Evolutionary conservation across 2,888 invertebrate genomes (phyloP).

Genomic region (Drosophila nigricruria): DNA sequence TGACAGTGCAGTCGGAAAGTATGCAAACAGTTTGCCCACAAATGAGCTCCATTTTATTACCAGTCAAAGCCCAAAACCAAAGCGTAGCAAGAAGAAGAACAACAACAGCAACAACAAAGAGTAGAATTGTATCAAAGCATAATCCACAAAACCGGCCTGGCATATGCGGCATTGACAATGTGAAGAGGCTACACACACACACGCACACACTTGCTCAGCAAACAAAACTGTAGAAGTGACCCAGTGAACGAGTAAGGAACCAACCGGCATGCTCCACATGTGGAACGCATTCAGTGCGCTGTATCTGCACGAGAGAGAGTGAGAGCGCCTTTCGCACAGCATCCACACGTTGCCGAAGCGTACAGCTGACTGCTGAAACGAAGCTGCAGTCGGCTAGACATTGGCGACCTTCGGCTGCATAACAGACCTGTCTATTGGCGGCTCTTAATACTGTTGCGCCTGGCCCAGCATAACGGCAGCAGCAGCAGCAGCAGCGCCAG

Average conservation of each 20-base stretch:
- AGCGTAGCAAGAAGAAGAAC: constrained; percentile 16
- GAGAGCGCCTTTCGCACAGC: constrained; percentile 41
- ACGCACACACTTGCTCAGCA: constrained; percentile 27
- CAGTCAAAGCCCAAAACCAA: constrained; percentile 36
- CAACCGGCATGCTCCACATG: constrained; percentile 28
- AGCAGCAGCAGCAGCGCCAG: constrained; percentile 29
- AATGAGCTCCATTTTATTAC: constrained; percentile 22
- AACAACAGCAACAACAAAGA: constrained; percentile 10
- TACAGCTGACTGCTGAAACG: constrained; percentile 29
- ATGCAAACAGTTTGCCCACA: constrained; percentile 23
- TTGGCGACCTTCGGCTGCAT: constrained; percentile 21
- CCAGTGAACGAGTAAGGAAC: constrained; percentile 78
- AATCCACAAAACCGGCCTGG: constrained; percentile 71
- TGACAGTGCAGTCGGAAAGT: constrained; percentile 43
- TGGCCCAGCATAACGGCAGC: constrained; percentile 19
- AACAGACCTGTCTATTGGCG: constrained; percentile 51
- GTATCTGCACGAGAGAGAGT: constrained; percentile 59
- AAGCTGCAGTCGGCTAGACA: constrained; percentile 23
- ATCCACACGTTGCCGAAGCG: constrained; percentile 58
- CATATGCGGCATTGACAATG: constrained; percentile 58
- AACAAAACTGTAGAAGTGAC: constrained; percentile 75
- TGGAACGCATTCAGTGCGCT: constrained; percentile 56
- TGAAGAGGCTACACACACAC: constrained; percentile 19
- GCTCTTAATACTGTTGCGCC: constrained; percentile 66
- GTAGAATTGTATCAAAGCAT: constrained; percentile 49